Base-by-base conservation (phyloP, 2,888 invertebrate species). In the Amphiduros pacificus region DNA sequence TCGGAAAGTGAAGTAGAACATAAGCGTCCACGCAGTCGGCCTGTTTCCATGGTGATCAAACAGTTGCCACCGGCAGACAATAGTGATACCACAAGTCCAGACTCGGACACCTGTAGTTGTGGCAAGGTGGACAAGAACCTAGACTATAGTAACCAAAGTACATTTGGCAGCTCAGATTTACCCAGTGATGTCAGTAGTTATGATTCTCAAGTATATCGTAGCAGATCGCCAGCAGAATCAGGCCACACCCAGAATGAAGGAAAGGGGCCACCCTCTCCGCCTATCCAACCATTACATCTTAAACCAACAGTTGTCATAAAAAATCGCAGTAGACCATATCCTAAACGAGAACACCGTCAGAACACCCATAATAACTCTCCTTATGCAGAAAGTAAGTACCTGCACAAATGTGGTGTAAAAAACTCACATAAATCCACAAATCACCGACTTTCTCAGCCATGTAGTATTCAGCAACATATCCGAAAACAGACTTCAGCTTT, bases 181-280 rank as follows among this genome's bases (percentile, higher is more conserved):
- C 66, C 69, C 2, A 74, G 72, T 60, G 76, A 76, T 62, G 65
- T 70, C 17, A 74, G 73, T 63, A 75, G 76, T 62, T 74, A 36
- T 51, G 58, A 58, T 22, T 58, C 58, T 2, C 29, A 50, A 51
- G 40, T 50, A 17, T 58, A 58, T 26, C 26, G 58, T 17, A 26
- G 58, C 36, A 20, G 27, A 17, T 36, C 50, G 14, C 36, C 50
- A 2, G 58, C 50, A n/a, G 51, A 54, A 22, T 9, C 11, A 9
- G 11, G 27, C 11, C 27, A 52, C 11, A 26, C 6, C 5, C 22
- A 27, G 26, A 52, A 52, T 22, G 26, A 48, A 20, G 14, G 26
- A 20, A 26, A 22, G 6, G 22, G n/a, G 17, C 51, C 51, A 22
- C 11, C 54, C 36, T 2, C 6, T 40, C 11, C 20, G 11, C 2